These are phyloP conservation scores for Brachionus asplanchnoidis DNA, from an alignment of 1,140 invertebrate genomes.

Conservation along the genomic window DNA sequence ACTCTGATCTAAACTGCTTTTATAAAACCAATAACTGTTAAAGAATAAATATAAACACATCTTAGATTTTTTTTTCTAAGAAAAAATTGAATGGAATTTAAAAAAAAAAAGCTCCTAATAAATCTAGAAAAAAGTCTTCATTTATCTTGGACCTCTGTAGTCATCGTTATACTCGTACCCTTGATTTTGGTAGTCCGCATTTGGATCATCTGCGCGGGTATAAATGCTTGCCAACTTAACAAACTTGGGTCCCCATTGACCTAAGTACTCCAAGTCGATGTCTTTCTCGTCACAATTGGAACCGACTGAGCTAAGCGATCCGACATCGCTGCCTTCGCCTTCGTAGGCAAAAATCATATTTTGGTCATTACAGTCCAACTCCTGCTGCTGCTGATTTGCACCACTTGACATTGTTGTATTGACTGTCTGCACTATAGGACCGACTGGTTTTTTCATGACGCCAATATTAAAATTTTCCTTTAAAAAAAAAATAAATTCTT, in stretches of 20 bases:
- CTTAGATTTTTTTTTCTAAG: background rate
- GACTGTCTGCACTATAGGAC: conserved; percentile 27
- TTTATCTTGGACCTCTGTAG: background rate
- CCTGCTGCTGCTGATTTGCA: background rate
- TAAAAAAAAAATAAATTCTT: background rate
- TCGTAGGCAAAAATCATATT: conserved; percentile 39
- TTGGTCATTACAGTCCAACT: conserved; percentile 13
- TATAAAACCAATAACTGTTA: conserved; percentile 29
- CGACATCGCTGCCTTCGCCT: conserved; percentile 33
- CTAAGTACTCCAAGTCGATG: conserved; percentile 19
- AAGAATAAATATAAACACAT: conserved; percentile 25
- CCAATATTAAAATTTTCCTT: conserved; percentile 42
- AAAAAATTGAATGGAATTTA: background rate
- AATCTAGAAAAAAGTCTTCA: background rate
- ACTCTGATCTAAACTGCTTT: background rate
- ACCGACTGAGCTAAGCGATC: conserved; percentile 24
- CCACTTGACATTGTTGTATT: background rate
- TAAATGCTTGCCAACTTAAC: conserved; percentile 27
- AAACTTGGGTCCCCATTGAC: conserved; percentile 38
- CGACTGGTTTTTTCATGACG: conserved; percentile 37
- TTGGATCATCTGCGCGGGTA: background rate
- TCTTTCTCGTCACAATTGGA: background rate
- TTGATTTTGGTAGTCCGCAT: conserved; percentile 31
- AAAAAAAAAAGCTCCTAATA: background rate
- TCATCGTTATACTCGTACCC: conserved; percentile 1